Evolutionary conservation across 1,140 invertebrate genomes (phyloP).

Genomic region (Asobara japonica): DNA sequence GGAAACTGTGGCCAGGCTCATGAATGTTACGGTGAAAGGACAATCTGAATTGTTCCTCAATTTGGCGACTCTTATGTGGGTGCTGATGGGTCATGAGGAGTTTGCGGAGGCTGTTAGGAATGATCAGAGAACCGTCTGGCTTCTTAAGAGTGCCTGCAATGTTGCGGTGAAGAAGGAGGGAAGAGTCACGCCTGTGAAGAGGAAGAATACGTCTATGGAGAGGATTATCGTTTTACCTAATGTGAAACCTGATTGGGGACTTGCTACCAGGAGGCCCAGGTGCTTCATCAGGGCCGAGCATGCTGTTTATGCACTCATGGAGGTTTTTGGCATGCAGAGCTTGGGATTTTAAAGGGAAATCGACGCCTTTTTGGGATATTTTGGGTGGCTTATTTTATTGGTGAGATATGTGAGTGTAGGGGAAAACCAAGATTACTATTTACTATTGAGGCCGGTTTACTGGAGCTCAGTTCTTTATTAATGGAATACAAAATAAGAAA

Average conservation of each 20-base stretch:
- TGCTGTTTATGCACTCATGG: conserved; percentile 35
- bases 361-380: conserved; percentile 19
- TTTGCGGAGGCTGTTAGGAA: conserved; percentile 35
- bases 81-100: conserved; percentile 37
- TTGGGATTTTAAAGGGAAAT: not conserved
- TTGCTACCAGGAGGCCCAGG: conserved; percentile 43
- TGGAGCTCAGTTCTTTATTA: too few relatives aligned
- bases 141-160: conserved; percentile 33
- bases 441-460: too few relatives aligned
- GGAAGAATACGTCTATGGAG: conserved; percentile 2
- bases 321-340: conserved; percentile 36
- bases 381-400: too few relatives aligned
- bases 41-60: conserved; percentile 44
- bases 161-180: conserved; percentile 33
- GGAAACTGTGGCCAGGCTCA: conserved; percentile 42
- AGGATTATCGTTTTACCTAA: conserved; percentile 39
- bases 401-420: too few relatives aligned
- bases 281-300: conserved; percentile 40
- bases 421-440: too few relatives aligned
- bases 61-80: conserved; percentile 47
- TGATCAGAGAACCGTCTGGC: conserved; percentile 36
- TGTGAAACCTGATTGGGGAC: conserved; percentile 46
- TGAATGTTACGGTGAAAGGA: conserved; percentile 41
- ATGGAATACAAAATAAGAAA: too few relatives aligned
- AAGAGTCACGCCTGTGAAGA: not conserved